Conservation (phyloP, 2,113 vertebrate species). For the Phodopus roborovskii region DNA sequence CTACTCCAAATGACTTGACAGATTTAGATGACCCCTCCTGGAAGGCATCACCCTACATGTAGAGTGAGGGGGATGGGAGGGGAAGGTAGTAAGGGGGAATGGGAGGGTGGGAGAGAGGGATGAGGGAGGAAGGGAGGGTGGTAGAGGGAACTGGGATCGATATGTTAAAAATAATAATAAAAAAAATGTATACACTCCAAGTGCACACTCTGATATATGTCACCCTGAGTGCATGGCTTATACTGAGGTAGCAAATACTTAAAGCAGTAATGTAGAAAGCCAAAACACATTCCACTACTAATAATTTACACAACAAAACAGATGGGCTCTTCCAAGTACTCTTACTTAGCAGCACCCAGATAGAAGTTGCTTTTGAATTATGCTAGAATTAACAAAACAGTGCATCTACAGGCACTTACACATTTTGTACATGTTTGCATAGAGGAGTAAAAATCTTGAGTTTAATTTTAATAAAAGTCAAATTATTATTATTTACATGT, state of each 20-base stretch:
- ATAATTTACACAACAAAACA: constrained; percentile 9
- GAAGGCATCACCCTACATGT: too few species aligned
- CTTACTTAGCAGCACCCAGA: constrained; percentile 10
- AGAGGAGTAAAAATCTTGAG: background rate
- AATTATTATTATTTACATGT: constrained; percentile 57
- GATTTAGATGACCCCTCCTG: too few species aligned
- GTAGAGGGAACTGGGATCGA: too few species aligned
- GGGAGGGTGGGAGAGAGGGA: too few species aligned
- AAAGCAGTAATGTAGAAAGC: constrained; percentile 20
- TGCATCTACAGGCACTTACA: background rate
- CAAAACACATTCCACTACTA: background rate
- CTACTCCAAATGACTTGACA: too few species aligned
- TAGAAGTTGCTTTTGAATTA: constrained; percentile 46
- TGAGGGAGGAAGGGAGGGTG: too few species aligned
- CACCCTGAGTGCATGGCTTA: background rate
- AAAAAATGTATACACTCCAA: too few species aligned
- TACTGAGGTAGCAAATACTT: background rate
- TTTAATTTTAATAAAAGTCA: constrained; percentile 55
- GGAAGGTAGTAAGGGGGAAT: too few species aligned
- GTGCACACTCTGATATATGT: background rate
- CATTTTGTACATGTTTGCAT: background rate
- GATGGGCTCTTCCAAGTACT: background rate
- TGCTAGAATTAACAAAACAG: constrained; percentile 29
- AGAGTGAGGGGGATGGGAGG: too few species aligned
- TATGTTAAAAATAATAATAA: too few species aligned